A percentile compares a stretch with the other conserved stretches of the same genome.
Evolutionary conservation across 2,888 invertebrate genomes (phyloP).

Genomic region (Chrysolina haemoptera): DNA sequence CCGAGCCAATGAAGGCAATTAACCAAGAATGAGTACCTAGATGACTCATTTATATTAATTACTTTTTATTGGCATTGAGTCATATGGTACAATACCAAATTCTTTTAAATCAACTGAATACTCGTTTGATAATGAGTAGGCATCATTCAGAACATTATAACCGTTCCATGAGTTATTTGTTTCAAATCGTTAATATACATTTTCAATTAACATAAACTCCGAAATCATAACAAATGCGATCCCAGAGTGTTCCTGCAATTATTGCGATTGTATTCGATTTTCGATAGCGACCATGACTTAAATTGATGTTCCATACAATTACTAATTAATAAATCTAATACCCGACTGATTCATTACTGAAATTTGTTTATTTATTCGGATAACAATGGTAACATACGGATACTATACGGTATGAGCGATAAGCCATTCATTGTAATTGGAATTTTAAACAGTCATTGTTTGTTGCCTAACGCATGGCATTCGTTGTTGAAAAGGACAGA

Average conservation of each 20-base stretch:
- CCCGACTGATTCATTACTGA: background rate
- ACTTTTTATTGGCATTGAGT: too few relatives aligned
- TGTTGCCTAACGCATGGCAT: background rate
- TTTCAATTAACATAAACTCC: slow-evolving; percentile 4
- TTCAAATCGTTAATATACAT: background rate
- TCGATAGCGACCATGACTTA: background rate
- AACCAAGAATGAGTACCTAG: too few relatives aligned
- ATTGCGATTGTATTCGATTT: background rate
- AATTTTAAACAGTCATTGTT: background rate
- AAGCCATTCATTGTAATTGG: background rate
- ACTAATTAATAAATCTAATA: slow-evolving; percentile 7
- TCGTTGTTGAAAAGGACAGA: background rate
- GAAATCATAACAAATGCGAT: background rate
- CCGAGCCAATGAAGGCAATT: too few relatives aligned
- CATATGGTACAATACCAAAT: background rate
- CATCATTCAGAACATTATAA: background rate
- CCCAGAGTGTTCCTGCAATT: slow-evolving; percentile 1
- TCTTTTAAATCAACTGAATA: background rate
- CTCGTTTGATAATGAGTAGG: background rate
- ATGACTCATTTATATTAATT: too few relatives aligned
- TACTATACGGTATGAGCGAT: background rate
- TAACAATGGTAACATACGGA: background rate
- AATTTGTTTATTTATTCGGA: background rate
- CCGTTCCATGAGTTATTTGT: background rate
- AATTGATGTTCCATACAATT: background rate